Evolutionary conservation across 2,888 invertebrate species (phyloP).

Genomic region (Drosophila merina): DNA sequence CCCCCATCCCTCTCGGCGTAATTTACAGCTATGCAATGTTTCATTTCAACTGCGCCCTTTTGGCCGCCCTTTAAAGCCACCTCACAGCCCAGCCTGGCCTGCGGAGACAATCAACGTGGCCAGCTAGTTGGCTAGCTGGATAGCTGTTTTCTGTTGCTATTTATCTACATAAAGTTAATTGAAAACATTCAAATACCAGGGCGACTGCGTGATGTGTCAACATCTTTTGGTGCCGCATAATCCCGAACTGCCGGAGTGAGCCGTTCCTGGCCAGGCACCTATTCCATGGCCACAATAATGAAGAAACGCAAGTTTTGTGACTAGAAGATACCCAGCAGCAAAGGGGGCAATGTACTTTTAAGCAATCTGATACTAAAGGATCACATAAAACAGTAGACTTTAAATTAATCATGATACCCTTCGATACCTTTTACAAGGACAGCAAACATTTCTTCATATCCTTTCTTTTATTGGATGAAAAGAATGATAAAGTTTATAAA

Average conservation of each 20-base stretch:
- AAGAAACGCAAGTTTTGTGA: not conserved
- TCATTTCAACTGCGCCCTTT: slow-evolving; percentile 59
- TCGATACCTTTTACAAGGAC: no score
- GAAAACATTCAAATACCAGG: slow-evolving; percentile 69
- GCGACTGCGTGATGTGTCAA: slow-evolving; percentile 77
- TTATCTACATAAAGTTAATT: slow-evolving; percentile 71
- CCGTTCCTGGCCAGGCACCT: slow-evolving; percentile 14
- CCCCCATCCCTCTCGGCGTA: slow-evolving; percentile 31
- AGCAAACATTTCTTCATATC: no score
- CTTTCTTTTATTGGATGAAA: no score
- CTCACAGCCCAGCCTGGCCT: not conserved
- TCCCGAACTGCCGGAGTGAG: slow-evolving; percentile 21
- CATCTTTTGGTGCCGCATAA: slow-evolving; percentile 70
- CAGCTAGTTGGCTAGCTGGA: slow-evolving; percentile 28
- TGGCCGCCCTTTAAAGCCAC: slow-evolving; percentile 36
- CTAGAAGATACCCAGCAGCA: slow-evolving; percentile 2
- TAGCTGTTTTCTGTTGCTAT: slow-evolving; percentile 54
- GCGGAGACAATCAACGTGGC: not conserved
- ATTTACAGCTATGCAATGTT: slow-evolving; percentile 79
- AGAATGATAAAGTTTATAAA: no score
- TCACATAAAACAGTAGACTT: no score
- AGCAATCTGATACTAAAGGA: no score
- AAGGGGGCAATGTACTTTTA: not conserved
- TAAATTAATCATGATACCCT: no score
- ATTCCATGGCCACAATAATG: not conserved